These are phyloP conservation scores for Odontamblyopus lacepedii DNA, from an alignment of 2,797 vertebrate species.

Conservation along the genomic window DNA sequence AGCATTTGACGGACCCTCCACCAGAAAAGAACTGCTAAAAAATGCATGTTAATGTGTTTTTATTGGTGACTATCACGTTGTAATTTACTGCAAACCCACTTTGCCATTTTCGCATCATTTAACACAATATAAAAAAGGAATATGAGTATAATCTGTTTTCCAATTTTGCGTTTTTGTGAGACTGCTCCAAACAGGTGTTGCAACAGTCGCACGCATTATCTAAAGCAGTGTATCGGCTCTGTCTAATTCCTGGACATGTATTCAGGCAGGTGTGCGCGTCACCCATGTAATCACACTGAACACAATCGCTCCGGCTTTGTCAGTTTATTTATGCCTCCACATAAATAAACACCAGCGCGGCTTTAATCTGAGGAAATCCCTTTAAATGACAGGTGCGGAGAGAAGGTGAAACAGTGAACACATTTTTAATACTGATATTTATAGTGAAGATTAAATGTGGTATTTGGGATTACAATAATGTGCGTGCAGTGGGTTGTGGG, in stretches of 20 bases:
- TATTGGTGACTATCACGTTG: no score
- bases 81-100: neutral
- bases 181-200: neutral
- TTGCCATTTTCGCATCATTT: neutral
- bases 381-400: slow-evolving; percentile 36
- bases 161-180: neutral
- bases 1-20: no score
- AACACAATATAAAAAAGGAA: neutral
- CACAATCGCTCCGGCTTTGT: slow-evolving; percentile 21
- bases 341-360: slow-evolving; percentile 31
- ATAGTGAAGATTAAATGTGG: neutral
- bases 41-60: neutral
- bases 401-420: neutral
- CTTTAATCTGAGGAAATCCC: slow-evolving; percentile 53
- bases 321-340: slow-evolving; percentile 47
- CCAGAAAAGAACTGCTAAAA: neutral
- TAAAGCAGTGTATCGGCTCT: neutral
- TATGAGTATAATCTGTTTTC: neutral
- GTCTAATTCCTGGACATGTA: neutral
- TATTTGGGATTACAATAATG: neutral
- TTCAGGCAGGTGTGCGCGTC: slow-evolving; percentile 10
- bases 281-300: slow-evolving; percentile 21
- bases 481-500: neutral
- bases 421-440: neutral
- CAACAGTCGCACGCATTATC: neutral